phyloP scores from a whole-genome alignment of 2,797 vertebrate species.

The Centropyge bicolor region DNA sequence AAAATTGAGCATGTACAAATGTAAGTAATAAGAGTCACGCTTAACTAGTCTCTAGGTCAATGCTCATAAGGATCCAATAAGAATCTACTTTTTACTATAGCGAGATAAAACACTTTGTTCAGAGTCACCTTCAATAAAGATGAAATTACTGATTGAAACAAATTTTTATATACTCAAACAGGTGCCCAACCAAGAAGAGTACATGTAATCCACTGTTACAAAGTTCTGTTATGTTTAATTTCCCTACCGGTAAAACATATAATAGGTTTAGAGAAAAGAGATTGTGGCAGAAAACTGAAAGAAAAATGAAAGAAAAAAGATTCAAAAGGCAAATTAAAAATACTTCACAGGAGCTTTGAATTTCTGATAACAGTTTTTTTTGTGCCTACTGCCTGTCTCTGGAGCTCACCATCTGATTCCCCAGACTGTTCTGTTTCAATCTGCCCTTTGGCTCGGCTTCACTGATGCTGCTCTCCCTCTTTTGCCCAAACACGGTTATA shows the following conservation, averaged over 20 bases:
- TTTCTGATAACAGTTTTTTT: too few species aligned
- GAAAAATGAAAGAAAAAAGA: neutral
- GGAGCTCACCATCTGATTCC: conserved; percentile 36
- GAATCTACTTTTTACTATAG: neutral
- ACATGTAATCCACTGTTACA: neutral
- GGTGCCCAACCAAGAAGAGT: neutral
- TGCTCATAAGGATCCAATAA: neutral
- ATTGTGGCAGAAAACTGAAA: conserved; percentile 5
- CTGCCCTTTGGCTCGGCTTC: conserved; percentile 58
- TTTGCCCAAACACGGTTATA: conserved; percentile 81
- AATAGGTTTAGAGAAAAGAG: neutral
- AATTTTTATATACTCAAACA: neutral
- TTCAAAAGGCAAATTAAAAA: conserved; percentile 8
- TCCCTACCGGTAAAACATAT: neutral
- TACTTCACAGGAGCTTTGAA: neutral
- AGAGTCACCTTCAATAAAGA: neutral
- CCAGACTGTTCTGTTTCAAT: conserved; percentile 37
- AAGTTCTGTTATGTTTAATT: neutral
- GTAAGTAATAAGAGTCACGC: neutral
- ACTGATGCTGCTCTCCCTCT: conserved; percentile 46
- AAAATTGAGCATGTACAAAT: conserved; percentile 10
- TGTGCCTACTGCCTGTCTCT: neutral
- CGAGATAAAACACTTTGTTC: neutral
- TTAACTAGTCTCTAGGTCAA: neutral
- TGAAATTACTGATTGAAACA: neutral